Conservation (phyloP, 2,113 vertebrate species). For the Oryzias celebensis region DNA sequence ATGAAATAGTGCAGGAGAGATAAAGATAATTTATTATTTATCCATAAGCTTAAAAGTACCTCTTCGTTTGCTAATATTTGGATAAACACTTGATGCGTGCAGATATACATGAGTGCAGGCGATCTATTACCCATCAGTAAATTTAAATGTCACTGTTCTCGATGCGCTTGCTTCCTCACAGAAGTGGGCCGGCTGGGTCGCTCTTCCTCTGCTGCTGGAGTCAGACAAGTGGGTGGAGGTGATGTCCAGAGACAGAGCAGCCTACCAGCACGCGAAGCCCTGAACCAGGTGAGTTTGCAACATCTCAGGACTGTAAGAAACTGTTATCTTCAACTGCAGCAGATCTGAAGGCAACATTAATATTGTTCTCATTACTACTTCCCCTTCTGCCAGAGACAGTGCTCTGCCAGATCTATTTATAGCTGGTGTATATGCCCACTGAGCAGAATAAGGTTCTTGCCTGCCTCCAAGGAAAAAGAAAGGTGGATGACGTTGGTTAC, state of each 20-base stretch:
- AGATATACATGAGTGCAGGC: neutral
- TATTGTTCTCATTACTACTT: constrained; percentile 58
- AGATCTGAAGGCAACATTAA: constrained; percentile 45
- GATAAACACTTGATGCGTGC: too few species aligned
- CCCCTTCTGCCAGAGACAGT: constrained; percentile 56
- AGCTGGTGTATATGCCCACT: constrained; percentile 63
- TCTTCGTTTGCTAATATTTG: too few species aligned
- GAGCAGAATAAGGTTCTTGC: constrained; percentile 64
- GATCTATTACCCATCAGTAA: constrained; percentile 9
- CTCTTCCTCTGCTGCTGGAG: constrained; percentile 89
- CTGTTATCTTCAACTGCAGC: constrained; percentile 37
- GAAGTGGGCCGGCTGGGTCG: constrained; percentile 89
- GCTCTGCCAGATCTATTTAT: constrained; percentile 70
- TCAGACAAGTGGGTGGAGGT: constrained; percentile 81
- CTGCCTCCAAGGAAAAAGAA: constrained; percentile 38
- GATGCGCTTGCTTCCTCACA: constrained; percentile 65
- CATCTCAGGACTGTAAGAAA: constrained; percentile 9
- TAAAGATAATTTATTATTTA: too few species aligned
- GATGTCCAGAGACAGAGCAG: constrained; percentile 86
- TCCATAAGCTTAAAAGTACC: too few species aligned
- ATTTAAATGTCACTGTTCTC: constrained; percentile 34
- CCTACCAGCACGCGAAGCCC: constrained; percentile 81
- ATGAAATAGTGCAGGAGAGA: too few species aligned
- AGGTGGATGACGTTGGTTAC: constrained; percentile 50
- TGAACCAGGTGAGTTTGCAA: constrained; percentile 78